Evolutionary conservation across 1,140 invertebrate species (phyloP), one percentile per base, ranked within the genome.

Genomic region (Linepithema humile): DNA sequence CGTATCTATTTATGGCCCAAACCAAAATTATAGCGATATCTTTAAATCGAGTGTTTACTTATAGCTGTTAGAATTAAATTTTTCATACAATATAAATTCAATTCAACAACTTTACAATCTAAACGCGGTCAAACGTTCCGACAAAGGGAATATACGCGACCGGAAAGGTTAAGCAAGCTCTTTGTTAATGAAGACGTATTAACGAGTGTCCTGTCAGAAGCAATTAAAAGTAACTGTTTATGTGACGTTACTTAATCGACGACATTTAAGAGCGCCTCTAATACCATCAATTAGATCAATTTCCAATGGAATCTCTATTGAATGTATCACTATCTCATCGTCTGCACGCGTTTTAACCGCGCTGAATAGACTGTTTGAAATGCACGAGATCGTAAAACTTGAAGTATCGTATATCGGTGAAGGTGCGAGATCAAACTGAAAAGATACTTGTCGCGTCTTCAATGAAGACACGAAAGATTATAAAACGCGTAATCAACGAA

Each of bases 201-300:
- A 83, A 57, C 55, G 38, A n/a, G 72, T 59, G 59, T 73, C 72
- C 75, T 84, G 86, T 87, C 86, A 87, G 50, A 75, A 74, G n/a
- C 73, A 87, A 84, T 88, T 88, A 87, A 86, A 78, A 78, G 29
- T 82, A n/a, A 65, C 45, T 60, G 65, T 87, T 88, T 45, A 72
- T 57, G 43, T 75, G 57, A 50, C 72, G 72, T 40, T 83, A 55
- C 70, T 55, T 69, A 78, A 87, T 70, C 50, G 67, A n/a, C 45
- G 82, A 53, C 60, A 20, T 40, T 83, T 55, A 69, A 75, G 20
- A 26, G 40, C 38, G 67, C 62, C 62, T 72, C 87, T 88, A 87
- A 84, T 77, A 65, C 40, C 85, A 53, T 88, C 75, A 82, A 88
- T 88, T 75, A 75, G n/a, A 43, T 26, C 2, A 48, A 69, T 29